Conservation (phyloP, 1,140 invertebrate species). For the Homalodisca vitripennis region DNA sequence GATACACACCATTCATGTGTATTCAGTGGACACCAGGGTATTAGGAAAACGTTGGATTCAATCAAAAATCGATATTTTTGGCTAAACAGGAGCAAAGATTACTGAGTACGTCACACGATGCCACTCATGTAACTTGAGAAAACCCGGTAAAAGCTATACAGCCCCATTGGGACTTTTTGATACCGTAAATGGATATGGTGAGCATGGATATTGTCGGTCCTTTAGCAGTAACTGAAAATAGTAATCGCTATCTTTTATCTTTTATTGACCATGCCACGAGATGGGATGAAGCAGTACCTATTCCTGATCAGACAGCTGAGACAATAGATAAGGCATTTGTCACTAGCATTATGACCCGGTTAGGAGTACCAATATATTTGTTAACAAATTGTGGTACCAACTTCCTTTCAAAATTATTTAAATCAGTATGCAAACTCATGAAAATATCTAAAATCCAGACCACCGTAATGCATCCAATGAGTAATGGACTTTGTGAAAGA, state of each 20-base stretch:
- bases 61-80: background rate
- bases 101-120: background rate
- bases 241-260: constrained; percentile 43
- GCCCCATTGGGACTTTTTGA: background rate
- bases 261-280: constrained; percentile 45
- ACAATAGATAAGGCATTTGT: constrained; percentile 37
- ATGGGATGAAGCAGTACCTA: constrained; percentile 39
- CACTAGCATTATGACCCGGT: constrained; percentile 38
- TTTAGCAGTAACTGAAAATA: constrained; percentile 33
- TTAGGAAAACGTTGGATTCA: background rate
- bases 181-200: background rate
- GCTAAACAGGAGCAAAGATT: background rate
- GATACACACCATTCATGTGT: background rate
- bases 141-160: too few relatives aligned
- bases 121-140: background rate
- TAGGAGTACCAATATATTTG: constrained; percentile 38
- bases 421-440: constrained; percentile 16
- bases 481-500: background rate
- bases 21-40: background rate
- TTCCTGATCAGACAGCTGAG: constrained; percentile 41
- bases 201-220: constrained; percentile 39
- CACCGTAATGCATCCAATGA: background rate
- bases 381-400: constrained; percentile 38
- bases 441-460: constrained; percentile 31
- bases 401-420: constrained; percentile 32